phyloP scores from a whole-genome alignment of 2,888 invertebrate genomes.

The Punctoribates punctum region DNA sequence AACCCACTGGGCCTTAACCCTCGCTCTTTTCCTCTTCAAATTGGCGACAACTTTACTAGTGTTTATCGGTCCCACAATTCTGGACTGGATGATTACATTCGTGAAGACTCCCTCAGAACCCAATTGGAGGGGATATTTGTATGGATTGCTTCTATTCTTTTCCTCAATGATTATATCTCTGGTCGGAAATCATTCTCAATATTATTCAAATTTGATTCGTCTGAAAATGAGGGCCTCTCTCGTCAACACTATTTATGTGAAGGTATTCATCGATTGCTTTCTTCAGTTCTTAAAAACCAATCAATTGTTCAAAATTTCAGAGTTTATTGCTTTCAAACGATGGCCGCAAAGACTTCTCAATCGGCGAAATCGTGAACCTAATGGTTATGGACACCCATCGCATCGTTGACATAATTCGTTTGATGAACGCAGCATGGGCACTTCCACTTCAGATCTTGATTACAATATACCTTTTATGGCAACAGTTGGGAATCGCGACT shows the following conservation, averaged over 20 bases:
- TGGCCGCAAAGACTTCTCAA: constrained; percentile 55
- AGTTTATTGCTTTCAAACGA: constrained; percentile 53
- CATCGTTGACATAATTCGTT: constrained; percentile 53
- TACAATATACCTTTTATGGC: constrained; percentile 48
- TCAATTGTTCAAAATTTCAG: no score
- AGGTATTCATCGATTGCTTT: constrained; percentile 54
- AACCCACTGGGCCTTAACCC: constrained; percentile 58
- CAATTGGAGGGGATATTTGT: constrained; percentile 81
- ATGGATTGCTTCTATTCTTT: constrained; percentile 68
- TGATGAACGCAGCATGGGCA: constrained; percentile 54
- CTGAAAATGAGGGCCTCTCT: constrained; percentile 82
- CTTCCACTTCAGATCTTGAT: constrained; percentile 52
- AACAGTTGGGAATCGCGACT: constrained; percentile 50
- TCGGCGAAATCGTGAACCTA: constrained; percentile 59
- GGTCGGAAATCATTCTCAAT: constrained; percentile 82
- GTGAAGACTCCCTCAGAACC: constrained; percentile 53
- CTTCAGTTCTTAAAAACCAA: no score
- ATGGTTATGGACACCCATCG: constrained; percentile 58
- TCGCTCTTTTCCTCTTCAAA: constrained; percentile 73
- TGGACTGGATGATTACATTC: constrained; percentile 40
- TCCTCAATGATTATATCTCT: constrained; percentile 75
- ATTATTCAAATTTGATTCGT: constrained; percentile 81
- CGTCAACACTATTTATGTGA: constrained; percentile 80
- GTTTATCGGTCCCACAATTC: constrained; percentile 76
- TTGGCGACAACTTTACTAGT: constrained; percentile 75